Evolutionary conservation across 1,140 invertebrate genomes (phyloP).

Genomic region (Nephotettix cincticeps): DNA sequence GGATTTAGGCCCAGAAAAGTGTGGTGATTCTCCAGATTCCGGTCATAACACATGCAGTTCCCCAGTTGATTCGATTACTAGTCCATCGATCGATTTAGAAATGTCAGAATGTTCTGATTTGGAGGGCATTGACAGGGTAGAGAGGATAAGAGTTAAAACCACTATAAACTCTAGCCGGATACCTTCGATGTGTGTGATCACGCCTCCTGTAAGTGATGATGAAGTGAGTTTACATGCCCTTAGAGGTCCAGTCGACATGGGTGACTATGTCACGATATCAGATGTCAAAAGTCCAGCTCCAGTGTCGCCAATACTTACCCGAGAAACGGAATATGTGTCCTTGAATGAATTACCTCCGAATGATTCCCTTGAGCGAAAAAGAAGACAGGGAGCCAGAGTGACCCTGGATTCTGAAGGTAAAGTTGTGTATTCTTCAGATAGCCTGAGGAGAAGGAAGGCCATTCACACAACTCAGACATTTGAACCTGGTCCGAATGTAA

Average conservation of each 20-base stretch:
- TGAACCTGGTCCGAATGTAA: constrained; percentile 61
- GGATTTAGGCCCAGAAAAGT: constrained; percentile 35
- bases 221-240: constrained; percentile 52
- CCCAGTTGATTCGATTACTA: constrained; percentile 70
- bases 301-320: constrained; percentile 47
- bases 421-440: constrained; percentile 88
- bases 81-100: constrained; percentile 68
- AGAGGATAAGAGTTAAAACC: constrained; percentile 81
- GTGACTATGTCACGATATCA: constrained; percentile 82
- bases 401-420: constrained; percentile 85
- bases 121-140: constrained; percentile 77
- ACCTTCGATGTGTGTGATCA: constrained; percentile 90
- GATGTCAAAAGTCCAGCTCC: constrained; percentile 74
- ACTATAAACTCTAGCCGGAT: constrained; percentile 83
- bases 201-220: constrained; percentile 83
- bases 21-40: constrained; percentile 60
- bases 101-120: constrained; percentile 80
- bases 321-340: constrained; percentile 74
- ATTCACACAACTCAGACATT: constrained; percentile 78
- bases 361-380: constrained; percentile 42
- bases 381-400: constrained; percentile 71
- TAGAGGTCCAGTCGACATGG: constrained; percentile 51
- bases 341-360: constrained; percentile 64
- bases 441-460: constrained; percentile 75
- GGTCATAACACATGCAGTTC: constrained; percentile 79